phyloP scores from a whole-genome alignment of 2,797 vertebrate genomes.

The Malacoraja senta region DNA sequence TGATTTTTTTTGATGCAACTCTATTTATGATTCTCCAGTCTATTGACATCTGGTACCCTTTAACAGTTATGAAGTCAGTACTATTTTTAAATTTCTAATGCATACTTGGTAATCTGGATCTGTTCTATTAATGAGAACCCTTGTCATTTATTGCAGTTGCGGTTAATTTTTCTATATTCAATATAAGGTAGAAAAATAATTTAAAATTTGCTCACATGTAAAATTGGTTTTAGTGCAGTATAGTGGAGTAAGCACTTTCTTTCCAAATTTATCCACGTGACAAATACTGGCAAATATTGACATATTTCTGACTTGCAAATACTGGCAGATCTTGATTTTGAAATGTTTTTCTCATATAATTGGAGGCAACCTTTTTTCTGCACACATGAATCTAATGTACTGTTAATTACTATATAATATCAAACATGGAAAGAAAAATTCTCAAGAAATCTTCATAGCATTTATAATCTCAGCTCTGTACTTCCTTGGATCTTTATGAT shows the following conservation, averaged over 20 bases:
- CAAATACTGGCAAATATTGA: neutral
- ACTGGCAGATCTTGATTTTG: no score
- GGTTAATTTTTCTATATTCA: neutral
- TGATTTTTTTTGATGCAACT: neutral
- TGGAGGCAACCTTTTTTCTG: neutral
- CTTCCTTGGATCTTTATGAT: neutral
- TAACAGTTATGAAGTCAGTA: neutral
- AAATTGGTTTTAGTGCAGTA: neutral
- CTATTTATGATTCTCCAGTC: neutral
- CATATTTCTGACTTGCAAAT: neutral
- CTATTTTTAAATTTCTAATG: neutral
- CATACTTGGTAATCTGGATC: neutral
- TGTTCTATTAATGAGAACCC: neutral
- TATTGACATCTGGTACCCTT: neutral
- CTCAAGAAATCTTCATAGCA: neutral
- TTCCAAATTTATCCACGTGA: neutral
- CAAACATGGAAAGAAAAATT: neutral
- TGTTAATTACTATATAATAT: neutral
- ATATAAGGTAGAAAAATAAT: neutral
- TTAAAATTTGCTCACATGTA: neutral
- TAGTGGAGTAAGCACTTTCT: neutral
- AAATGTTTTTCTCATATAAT: neutral
- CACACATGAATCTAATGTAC: neutral
- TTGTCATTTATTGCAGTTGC: neutral
- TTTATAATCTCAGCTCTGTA: neutral